phyloP scores from a whole-genome alignment of 2,113 vertebrate genomes.

The Picathartes gymnocephalus region DNA sequence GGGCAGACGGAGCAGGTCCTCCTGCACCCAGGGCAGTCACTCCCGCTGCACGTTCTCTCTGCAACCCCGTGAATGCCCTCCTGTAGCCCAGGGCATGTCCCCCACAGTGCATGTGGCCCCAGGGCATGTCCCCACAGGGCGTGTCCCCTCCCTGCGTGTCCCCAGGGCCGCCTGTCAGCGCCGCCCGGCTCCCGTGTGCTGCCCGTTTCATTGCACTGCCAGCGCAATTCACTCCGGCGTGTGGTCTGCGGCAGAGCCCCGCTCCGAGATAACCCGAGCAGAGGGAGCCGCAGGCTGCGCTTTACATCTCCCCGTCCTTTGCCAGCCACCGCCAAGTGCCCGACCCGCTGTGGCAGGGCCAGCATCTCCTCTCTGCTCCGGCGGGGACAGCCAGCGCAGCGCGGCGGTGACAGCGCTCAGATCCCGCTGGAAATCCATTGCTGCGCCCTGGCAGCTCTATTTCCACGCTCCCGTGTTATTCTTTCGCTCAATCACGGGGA shows the following conservation, averaged over 20 bases:
- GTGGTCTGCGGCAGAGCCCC: constrained; percentile 12
- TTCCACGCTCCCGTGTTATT: constrained; percentile 25
- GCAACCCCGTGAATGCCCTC: fast-evolving
- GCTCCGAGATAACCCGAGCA: background rate
- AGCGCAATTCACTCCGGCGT: background rate
- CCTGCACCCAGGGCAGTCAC: fast-evolving
- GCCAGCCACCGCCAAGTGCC: background rate
- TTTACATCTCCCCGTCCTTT: background rate
- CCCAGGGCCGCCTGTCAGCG: background rate
- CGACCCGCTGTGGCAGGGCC: fast-evolving
- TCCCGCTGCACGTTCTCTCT: fast-evolving
- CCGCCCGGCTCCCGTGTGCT: background rate
- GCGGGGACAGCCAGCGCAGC: background rate
- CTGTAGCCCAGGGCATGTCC: fast-evolving
- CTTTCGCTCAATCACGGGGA: background rate
- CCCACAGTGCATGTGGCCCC: too few relatives aligned
- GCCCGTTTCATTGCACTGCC: background rate
- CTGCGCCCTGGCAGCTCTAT: constrained; percentile 13
- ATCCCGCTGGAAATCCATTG: constrained; percentile 2
- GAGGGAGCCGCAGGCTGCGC: background rate
- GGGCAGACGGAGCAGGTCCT: fast-evolving
- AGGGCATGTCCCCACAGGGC: fast-evolving
- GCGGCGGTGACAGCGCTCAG: background rate
- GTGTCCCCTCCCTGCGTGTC: background rate
- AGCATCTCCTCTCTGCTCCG: fast-evolving